These are phyloP conservation scores for Hirundichthys speculiger DNA, from an alignment of 2,113 vertebrate genomes.

Conservation along the genomic window DNA sequence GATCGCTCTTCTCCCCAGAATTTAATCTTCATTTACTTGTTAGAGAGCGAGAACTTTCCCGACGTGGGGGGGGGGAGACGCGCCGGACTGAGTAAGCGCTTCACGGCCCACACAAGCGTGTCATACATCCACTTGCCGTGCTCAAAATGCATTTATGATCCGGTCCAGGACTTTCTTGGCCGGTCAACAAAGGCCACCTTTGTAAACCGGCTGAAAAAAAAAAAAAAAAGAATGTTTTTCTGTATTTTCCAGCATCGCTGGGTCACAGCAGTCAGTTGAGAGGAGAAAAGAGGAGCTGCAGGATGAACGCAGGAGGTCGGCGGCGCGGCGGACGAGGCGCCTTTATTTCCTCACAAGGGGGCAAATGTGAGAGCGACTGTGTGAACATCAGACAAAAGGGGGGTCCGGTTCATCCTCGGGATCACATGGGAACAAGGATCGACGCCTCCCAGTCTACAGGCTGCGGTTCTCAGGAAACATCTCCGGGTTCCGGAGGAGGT, in stretches of 20 bases:
- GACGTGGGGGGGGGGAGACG: constrained; percentile 54
- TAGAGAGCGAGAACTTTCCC: constrained; percentile 6
- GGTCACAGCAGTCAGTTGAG: constrained; percentile 21
- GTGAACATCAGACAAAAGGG: no score
- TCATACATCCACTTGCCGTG: constrained; percentile 50
- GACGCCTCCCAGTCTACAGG: no score
- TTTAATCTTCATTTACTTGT: constrained; percentile 39
- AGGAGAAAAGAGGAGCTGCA: constrained; percentile 38
- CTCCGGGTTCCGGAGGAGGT: no score
- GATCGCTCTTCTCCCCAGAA: constrained; percentile 52
- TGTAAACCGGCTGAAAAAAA: constrained; percentile 59
- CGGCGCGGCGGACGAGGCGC: constrained; percentile 1
- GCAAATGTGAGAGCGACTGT: neutral
- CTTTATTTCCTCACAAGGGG: constrained; percentile 15
- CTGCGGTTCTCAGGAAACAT: no score
- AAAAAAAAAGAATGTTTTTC: constrained; percentile 64
- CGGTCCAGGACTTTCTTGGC: constrained; percentile 63
- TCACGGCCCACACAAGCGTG: constrained; percentile 47
- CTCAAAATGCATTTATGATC: constrained; percentile 54
- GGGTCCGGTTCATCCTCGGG: no score
- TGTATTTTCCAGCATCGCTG: constrained; percentile 59
- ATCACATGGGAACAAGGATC: no score
- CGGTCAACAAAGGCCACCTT: constrained; percentile 57
- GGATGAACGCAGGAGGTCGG: constrained; percentile 20
- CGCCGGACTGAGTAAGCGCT: constrained; percentile 27